Conservation (phyloP, 2,797 vertebrate species). For the Octomys mimax region DNA sequence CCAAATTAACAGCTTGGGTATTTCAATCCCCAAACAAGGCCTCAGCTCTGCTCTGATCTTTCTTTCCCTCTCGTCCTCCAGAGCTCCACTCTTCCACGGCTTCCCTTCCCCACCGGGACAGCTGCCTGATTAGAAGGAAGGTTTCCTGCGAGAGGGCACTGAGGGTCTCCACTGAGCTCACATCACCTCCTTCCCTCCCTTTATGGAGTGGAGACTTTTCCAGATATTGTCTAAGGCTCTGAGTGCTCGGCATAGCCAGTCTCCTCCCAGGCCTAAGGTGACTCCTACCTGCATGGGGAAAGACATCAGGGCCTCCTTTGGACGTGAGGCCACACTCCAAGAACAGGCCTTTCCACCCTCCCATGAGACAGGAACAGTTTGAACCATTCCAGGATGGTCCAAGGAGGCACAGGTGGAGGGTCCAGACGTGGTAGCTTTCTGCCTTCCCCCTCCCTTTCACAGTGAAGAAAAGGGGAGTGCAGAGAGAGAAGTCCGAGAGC, state of each 20-base stretch:
- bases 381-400: no score
- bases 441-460: background rate
- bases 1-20: slow-evolving; percentile 79
- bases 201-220: background rate
- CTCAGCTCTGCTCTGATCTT: background rate
- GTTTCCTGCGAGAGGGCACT: background rate
- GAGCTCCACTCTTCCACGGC: background rate
- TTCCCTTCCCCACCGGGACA: background rate
- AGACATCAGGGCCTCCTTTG: background rate
- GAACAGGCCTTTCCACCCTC: background rate
- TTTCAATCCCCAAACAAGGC: slow-evolving; percentile 72
- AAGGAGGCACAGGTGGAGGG: background rate
- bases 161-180: background rate
- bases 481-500: background rate
- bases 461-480: background rate
- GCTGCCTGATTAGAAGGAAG: background rate
- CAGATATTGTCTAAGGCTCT: background rate
- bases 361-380: background rate
- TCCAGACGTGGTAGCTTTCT: background rate
- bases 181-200: background rate
- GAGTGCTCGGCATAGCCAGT: no score
- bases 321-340: background rate
- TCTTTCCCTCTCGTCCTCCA: background rate
- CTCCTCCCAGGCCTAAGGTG: background rate
- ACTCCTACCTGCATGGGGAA: rapidly evolving